These are phyloP conservation scores for Bombyx huttoni DNA, from an alignment of 2,888 invertebrate genomes.

Conservation along the genomic window DNA sequence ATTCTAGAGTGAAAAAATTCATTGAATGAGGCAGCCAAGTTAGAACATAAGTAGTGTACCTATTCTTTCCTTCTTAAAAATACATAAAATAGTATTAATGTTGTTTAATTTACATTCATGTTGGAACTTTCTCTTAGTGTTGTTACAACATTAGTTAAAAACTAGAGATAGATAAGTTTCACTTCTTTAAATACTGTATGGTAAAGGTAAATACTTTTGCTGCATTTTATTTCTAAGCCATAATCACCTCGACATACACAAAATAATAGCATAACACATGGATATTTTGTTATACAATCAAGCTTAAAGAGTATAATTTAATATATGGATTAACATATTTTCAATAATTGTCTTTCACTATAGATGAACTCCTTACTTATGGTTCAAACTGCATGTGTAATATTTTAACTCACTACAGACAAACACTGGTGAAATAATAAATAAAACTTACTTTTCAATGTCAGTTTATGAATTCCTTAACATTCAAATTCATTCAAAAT, in stretches of 20 bases:
- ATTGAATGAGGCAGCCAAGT: too few species aligned
- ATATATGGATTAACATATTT: not conserved
- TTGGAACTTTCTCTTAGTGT: too few species aligned
- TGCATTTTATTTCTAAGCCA: not conserved
- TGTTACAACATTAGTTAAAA: too few species aligned
- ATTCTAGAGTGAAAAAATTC: too few species aligned
- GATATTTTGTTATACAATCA: not conserved
- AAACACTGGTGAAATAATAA: not conserved
- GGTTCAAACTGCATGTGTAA: not conserved
- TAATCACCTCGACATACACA: not conserved
- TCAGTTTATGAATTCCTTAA: not conserved
- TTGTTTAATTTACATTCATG: not conserved
- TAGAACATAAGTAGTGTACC: too few species aligned
- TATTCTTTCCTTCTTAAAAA: not conserved
- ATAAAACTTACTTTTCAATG: not conserved
- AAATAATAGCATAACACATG: too few species aligned
- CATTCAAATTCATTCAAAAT: not conserved
- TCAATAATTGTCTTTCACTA: not conserved
- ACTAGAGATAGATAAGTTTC: too few species aligned
- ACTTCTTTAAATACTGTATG: not conserved
- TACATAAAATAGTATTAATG: not conserved
- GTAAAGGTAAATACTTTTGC: not conserved
- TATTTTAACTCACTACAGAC: not conserved
- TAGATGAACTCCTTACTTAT: not conserved
- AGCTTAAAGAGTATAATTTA: not conserved